A percentile compares a stretch with the other conserved stretches of the same genome.
Evolutionary conservation across 2,113 vertebrate genomes (phyloP).

Genomic region (Rhodinocichla rosea): DNA sequence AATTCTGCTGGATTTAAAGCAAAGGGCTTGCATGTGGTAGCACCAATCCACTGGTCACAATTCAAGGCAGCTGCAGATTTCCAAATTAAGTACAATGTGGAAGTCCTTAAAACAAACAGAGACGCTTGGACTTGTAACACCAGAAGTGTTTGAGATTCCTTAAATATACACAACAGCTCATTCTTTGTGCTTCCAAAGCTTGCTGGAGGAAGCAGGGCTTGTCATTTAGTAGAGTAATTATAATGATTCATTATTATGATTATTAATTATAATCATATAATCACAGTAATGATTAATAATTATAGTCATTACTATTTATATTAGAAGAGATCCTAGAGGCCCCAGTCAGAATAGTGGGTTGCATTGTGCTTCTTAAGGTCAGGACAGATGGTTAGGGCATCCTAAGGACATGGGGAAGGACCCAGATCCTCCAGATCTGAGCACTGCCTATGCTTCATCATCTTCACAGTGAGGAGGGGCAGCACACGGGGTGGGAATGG

Average conservation of each 20-base stretch:
- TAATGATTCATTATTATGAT: conserved; percentile 62
- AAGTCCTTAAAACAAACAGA: conserved; percentile 24
- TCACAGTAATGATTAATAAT: conserved; percentile 64
- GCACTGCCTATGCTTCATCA: fast-evolving
- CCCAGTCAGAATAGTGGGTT: not conserved
- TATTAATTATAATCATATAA: conserved; percentile 60
- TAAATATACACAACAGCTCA: conserved; percentile 13
- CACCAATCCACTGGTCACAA: not conserved
- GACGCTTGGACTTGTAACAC: not conserved
- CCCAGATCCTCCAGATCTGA: not conserved
- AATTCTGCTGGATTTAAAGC: not conserved
- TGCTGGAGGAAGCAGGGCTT: conserved; percentile 14
- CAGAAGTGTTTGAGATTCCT: not conserved
- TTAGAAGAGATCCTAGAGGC: conserved; percentile 35
- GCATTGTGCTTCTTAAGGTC: not conserved
- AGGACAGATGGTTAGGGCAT: not conserved
- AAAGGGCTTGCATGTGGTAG: not conserved
- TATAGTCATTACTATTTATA: conserved; percentile 59
- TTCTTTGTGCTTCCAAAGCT: conserved; percentile 4
- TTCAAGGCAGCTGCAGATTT: conserved; percentile 31
- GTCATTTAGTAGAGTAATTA: conserved; percentile 53
- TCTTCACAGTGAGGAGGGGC: fast-evolving
- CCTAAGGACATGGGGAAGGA: not conserved
- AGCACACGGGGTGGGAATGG: fast-evolving
- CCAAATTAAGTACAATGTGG: not conserved